Percentiles rank a stretch among this genome's conserved stretches.
phyloP scores from a whole-genome alignment of 2,888 invertebrate genomes.

The Sceliomorpha sp. region DNA sequence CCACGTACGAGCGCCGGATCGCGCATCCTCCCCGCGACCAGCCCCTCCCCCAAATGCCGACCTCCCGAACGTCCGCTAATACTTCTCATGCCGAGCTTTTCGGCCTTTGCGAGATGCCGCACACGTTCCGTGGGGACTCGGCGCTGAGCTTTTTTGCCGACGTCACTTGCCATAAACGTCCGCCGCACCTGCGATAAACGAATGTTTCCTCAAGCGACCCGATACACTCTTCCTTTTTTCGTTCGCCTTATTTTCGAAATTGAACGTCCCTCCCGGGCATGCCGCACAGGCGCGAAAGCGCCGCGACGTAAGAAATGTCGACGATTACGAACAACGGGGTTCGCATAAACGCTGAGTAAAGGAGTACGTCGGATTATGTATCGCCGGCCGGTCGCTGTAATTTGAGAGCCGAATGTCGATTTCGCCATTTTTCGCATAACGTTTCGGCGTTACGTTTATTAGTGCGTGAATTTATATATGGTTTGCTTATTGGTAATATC shows the following conservation, averaged over 20 bases:
- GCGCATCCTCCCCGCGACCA: not conserved
- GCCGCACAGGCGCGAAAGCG: no score
- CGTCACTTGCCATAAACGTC: slow-evolving; percentile 43
- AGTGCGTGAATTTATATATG: no score
- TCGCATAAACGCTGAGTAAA: no score
- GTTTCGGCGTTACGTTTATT: no score
- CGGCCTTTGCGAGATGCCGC: slow-evolving; percentile 39
- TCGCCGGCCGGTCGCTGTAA: no score
- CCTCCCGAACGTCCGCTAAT: slow-evolving; percentile 19
- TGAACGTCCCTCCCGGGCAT: slow-evolving; percentile 34
- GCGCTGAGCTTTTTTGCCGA: slow-evolving; percentile 35
- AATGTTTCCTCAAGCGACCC: slow-evolving; percentile 48
- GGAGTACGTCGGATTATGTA: no score
- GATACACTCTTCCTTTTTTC: slow-evolving; percentile 41
- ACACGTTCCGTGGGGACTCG: slow-evolving; percentile 28
- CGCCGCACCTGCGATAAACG: slow-evolving; percentile 48
- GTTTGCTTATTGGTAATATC: no score
- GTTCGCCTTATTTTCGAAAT: slow-evolving; percentile 42
- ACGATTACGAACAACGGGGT: no score
- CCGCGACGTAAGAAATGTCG: no score
- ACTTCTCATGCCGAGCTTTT: slow-evolving; percentile 28
- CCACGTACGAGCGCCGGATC: slow-evolving; percentile 16
- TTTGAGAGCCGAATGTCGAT: no score
- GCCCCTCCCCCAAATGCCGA: no score
- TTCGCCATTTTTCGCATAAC: no score